A percentile compares a stretch with the other conserved stretches of the same genome.
These are phyloP conservation scores for Tenualosa thibaudeaui DNA, from an alignment of 2,797 vertebrate genomes.

Conservation along the genomic window DNA sequence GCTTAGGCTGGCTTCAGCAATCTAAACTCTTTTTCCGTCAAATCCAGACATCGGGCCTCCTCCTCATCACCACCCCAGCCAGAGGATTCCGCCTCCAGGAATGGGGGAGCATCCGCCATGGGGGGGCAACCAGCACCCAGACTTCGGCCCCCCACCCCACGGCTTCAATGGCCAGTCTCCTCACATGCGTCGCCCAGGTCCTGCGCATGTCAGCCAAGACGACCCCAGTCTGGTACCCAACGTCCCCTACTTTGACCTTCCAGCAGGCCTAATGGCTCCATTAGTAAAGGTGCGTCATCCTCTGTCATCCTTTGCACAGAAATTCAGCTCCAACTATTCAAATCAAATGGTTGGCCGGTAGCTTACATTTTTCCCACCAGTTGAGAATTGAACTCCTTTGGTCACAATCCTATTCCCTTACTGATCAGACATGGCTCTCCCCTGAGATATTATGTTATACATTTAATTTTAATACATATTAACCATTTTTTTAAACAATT, in stretches of 20 bases:
- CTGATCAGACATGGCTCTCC: too few relatives aligned
- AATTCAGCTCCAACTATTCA: too few relatives aligned
- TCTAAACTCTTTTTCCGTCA: slow-evolving; percentile 5
- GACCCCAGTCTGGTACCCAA: slow-evolving; percentile 97
- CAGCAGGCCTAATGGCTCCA: slow-evolving; percentile 97
- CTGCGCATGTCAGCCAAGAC: slow-evolving; percentile 86
- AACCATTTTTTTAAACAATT: too few relatives aligned
- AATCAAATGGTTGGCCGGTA: too few relatives aligned
- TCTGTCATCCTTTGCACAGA: not conserved
- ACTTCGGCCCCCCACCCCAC: slow-evolving; percentile 92
- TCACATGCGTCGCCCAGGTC: slow-evolving; percentile 87
- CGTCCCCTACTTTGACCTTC: slow-evolving; percentile 95
- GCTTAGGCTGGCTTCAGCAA: not conserved
- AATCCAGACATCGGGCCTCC: slow-evolving; percentile 89
- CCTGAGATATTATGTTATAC: not conserved
- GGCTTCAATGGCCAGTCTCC: slow-evolving; percentile 96
- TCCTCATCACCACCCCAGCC: slow-evolving; percentile 91
- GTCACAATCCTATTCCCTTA: too few relatives aligned
- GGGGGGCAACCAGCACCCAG: slow-evolving; percentile 89
- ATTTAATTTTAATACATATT: too few relatives aligned
- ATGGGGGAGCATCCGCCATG: slow-evolving; percentile 92
- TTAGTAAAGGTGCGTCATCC: slow-evolving; percentile 84
- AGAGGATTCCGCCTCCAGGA: slow-evolving; percentile 90
- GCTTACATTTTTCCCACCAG: too few relatives aligned
- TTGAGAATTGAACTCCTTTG: too few relatives aligned